phyloP scores from a whole-genome alignment of 2,113 vertebrate genomes.

The Microcebus ravelobensis region DNA sequence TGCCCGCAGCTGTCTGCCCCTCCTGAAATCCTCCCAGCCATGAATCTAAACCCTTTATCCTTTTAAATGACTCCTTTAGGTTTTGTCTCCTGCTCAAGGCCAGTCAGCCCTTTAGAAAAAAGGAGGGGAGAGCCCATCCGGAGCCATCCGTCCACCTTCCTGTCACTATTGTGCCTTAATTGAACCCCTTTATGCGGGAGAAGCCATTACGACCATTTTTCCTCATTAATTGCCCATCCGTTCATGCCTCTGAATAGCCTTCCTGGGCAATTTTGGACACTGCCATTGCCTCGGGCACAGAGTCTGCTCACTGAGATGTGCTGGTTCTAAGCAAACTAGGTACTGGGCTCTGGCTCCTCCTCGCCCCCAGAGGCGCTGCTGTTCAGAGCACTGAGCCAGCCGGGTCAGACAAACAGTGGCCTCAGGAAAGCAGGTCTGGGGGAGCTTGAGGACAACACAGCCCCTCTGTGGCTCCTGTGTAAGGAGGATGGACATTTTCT shows the following conservation, averaged over 20 bases:
- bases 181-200: constrained; percentile 51
- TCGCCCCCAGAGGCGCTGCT: constrained; percentile 27
- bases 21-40: neutral
- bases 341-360: neutral
- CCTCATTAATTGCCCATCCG: constrained; percentile 64
- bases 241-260: constrained; percentile 52
- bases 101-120: constrained; percentile 62
- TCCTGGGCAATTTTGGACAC: neutral
- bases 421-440: neutral
- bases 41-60: constrained; percentile 31
- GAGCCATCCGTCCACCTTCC: neutral
- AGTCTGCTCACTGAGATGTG: neutral
- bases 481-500: neutral
- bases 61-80: constrained; percentile 46
- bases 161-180: constrained; percentile 64
- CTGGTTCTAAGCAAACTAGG: neutral
- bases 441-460: neutral
- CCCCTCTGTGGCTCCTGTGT: neutral
- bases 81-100: constrained; percentile 64
- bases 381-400: constrained; percentile 45
- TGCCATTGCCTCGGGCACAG: neutral
- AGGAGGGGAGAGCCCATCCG: neutral
- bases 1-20: neutral
- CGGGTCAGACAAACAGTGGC: neutral
- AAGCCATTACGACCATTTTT: constrained; percentile 52